Conservation (phyloP, 2,113 vertebrate species). For the Mionectes macconnelli region DNA sequence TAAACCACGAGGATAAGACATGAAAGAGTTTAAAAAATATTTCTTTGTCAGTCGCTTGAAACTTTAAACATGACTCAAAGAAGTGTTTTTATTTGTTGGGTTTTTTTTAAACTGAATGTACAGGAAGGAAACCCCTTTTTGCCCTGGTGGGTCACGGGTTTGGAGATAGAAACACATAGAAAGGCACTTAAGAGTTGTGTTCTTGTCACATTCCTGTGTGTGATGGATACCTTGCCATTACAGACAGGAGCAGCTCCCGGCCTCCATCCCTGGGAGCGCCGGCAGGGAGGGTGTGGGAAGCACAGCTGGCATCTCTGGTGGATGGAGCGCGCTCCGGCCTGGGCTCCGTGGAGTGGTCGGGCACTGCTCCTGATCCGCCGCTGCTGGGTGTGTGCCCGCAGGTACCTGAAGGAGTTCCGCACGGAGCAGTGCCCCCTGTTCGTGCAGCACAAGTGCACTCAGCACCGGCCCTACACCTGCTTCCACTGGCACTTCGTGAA, state of each 20-base stretch:
- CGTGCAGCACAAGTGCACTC: constrained; percentile 97
- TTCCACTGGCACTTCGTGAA: constrained; percentile 99
- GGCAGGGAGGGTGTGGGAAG: background rate
- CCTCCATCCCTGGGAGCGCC: background rate
- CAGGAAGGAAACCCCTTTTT: background rate
- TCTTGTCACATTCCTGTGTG: background rate
- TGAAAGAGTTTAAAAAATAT: background rate
- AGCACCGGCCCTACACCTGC: constrained; percentile 95
- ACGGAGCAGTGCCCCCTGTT: constrained; percentile 98
- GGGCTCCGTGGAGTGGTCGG: background rate
- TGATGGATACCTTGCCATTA: background rate
- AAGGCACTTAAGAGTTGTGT: background rate
- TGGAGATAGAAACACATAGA: background rate
- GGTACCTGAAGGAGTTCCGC: constrained; percentile 98
- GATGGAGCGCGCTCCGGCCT: fast-evolving
- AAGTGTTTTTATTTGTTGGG: background rate
- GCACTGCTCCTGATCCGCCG: background rate
- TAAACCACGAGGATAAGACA: background rate
- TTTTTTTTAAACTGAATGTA: background rate
- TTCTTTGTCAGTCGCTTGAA: background rate
- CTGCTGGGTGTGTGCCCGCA: constrained; percentile 49
- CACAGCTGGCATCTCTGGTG: background rate
- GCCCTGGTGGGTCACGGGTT: background rate
- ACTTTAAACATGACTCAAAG: background rate
- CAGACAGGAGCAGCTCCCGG: background rate